These are phyloP conservation scores for Phaedon cochleariae DNA, from an alignment of 2,888 invertebrate genomes.

Conservation along the genomic window DNA sequence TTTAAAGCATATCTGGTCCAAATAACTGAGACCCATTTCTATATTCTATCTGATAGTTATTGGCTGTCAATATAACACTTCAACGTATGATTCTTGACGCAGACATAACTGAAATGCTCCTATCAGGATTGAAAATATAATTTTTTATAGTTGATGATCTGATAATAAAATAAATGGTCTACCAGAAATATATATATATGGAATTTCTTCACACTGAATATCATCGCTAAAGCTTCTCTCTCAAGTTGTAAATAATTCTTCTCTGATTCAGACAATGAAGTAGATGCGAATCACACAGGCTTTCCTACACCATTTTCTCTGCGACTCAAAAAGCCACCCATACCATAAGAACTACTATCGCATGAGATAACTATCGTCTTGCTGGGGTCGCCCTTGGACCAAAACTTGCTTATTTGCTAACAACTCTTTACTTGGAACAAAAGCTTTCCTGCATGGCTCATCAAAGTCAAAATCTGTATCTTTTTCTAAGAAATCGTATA, in stretches of 20 bases:
- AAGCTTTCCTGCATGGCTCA: slow-evolving; percentile 16
- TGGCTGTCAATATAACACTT: slow-evolving; percentile 29
- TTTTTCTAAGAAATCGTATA: slow-evolving; percentile 22
- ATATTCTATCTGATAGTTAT: slow-evolving; percentile 28
- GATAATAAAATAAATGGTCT: slow-evolving; percentile 17
- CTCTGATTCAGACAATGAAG: slow-evolving; percentile 12
- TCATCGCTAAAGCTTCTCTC: slow-evolving; percentile 21
- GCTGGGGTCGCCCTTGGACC: slow-evolving; percentile 35
- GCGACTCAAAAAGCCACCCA: slow-evolving; percentile 42
- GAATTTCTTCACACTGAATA: slow-evolving; percentile 22
- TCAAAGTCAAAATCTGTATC: slow-evolving; percentile 25
- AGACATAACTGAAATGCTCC: slow-evolving; percentile 23
- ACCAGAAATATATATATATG: slow-evolving; percentile 15
- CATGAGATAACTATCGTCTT: slow-evolving; percentile 37
- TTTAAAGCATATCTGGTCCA: slow-evolving; percentile 26
- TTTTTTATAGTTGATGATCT: slow-evolving; percentile 34
- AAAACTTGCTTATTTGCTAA: background rate
- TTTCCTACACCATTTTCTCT: slow-evolving; percentile 21
- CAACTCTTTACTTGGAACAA: slow-evolving; percentile 16
- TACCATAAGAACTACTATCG: slow-evolving; percentile 41
- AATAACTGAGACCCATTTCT: slow-evolving; percentile 19
- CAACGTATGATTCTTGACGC: slow-evolving; percentile 32
- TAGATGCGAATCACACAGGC: slow-evolving; percentile 15
- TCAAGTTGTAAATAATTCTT: slow-evolving; percentile 23
- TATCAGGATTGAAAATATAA: slow-evolving; percentile 35